phyloP scores from a whole-genome alignment of 2,113 vertebrate species.

The Halichoeres trimaculatus region DNA sequence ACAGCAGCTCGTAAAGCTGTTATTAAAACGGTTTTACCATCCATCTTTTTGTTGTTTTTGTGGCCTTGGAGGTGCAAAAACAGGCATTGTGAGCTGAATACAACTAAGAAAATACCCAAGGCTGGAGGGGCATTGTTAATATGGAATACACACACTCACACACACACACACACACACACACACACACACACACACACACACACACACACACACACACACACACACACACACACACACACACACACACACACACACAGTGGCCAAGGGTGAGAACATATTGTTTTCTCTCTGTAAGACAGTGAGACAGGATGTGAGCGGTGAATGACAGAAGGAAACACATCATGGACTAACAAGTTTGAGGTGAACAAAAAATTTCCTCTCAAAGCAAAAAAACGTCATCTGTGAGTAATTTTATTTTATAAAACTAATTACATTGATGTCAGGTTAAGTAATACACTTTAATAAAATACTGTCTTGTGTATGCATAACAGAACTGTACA shows the following conservation, averaged over 20 bases:
- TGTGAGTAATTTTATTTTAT: conserved; percentile 78
- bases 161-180: conserved; percentile 36
- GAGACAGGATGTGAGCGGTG: conserved; percentile 56
- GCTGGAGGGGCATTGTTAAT: conserved; percentile 65
- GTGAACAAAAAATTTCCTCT: not conserved
- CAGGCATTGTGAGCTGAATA: conserved; percentile 31
- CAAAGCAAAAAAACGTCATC: conserved; percentile 23
- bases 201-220: conserved; percentile 43
- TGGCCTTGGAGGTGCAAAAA: conserved; percentile 39
- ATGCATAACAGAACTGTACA: conserved; percentile 76
- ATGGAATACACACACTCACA: conserved; percentile 36
- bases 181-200: conserved; percentile 30
- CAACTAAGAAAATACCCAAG: conserved; percentile 65
- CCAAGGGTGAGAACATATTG: conserved; percentile 62
- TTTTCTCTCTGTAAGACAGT: conserved; percentile 59
- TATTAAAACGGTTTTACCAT: conserved; percentile 1
- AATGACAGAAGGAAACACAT: conserved; percentile 11
- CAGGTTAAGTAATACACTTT: conserved; percentile 61
- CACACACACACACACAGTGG: conserved; percentile 26
- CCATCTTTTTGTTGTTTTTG: conserved; percentile 13
- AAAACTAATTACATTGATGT: conserved; percentile 81
- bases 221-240: conserved; percentile 35
- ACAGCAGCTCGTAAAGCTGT: not conserved
- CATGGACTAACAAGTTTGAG: conserved; percentile 11
- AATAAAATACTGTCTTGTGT: conserved; percentile 67